Evolutionary conservation across 2,888 invertebrate species (phyloP), one percentile per base, ranked within the genome.

Genomic region (Gymnoscelis rufifasciata): DNA sequence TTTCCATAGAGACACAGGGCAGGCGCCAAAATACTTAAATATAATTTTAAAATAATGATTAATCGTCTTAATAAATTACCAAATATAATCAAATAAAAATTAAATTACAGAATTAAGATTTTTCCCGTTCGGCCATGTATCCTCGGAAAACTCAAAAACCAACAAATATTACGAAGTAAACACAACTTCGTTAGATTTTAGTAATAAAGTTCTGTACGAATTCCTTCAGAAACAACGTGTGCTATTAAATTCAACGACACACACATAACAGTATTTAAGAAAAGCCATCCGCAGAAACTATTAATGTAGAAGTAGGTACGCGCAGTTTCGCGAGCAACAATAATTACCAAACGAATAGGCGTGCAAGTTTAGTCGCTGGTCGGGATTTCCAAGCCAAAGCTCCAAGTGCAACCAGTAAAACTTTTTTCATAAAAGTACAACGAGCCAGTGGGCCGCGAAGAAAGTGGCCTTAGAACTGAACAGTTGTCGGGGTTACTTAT

Each of bases 401-500:
- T 65, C 68, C 64, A 61, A 80, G 71, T 79, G 80, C 79, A 78
- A 71, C 72, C 71, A 59, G 69, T 44, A 65, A 81, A 86, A 86
- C 75, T 87, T 86, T 84, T 83, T 83, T 84, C 84, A 86, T 86
- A 86, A 84, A 82, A 83, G 78, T 78, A 75, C 74, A 69, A 64
- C 71, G 72, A 71, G 68, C 72, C 73, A 77, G 78, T 74, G 73
- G 71, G 71, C 66, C 69, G 67, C 68, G 65, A 77, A 77, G 78
- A 75, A 78, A 71, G 68, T 73, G 69, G 60, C 59, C 71, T 66
- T 71, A 67, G 75, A 74, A 82, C 68, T 68, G 76, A 79, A 75
- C 79, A 78, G 76, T 83, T 71, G 73, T 75, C 64, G 71, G 60
- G 71, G 71, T 73, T 81, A 80, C 81, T 79, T 83, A 80, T 78